phyloP scores from a whole-genome alignment of 2,113 vertebrate genomes.

The Planiliza haematocheilus region DNA sequence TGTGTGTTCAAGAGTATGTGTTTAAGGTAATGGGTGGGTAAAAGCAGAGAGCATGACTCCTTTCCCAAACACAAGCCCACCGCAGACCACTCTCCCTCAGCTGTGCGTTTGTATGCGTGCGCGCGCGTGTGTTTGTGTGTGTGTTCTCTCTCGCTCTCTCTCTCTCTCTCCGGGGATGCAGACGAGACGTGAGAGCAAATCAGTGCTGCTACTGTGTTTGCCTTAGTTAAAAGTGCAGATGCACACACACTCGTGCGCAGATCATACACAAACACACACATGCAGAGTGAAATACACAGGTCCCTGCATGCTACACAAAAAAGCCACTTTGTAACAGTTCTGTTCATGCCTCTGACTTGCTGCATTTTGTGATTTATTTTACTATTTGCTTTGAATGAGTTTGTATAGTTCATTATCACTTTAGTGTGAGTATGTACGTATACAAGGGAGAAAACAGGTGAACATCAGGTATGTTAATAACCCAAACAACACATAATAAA shows the following conservation, averaged over 20 bases:
- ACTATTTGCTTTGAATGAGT: not conserved
- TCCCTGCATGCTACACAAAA: constrained; percentile 2
- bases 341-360: not conserved
- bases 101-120: not conserved
- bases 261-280: not conserved
- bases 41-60: constrained; percentile 2
- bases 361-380: not conserved
- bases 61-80: constrained; percentile 29
- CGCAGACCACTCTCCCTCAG: constrained; percentile 1
- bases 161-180: constrained; percentile 28
- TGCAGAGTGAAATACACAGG: too few species aligned
- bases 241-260: constrained; percentile 2
- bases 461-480: too few species aligned
- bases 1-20: not conserved
- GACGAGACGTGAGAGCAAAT: constrained; percentile 22
- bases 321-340: not conserved
- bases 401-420: not conserved
- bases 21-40: not conserved
- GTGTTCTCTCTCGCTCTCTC: too few species aligned
- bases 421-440: not conserved
- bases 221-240: constrained; percentile 9
- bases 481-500: too few species aligned
- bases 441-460: not conserved
- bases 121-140: too few species aligned
- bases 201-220: constrained; percentile 32